Evolutionary conservation across 2,797 vertebrate genomes (phyloP).

Genomic region (Phyllotis vaccarum): DNA sequence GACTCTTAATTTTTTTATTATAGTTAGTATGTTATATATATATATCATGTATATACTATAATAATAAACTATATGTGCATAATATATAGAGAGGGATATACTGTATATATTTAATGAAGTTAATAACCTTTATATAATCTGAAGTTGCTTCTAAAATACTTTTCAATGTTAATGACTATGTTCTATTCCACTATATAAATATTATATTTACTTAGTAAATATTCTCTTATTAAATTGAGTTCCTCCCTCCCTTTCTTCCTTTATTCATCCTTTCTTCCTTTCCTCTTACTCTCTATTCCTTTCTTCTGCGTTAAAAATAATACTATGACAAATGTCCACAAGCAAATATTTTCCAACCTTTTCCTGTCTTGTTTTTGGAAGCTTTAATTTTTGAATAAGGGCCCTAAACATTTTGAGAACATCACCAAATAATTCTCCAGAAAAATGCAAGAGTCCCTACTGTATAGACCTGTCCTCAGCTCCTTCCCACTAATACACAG

Average conservation of each 20-base stretch:
- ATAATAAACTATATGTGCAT: no score
- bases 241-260: background rate
- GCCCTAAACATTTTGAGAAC: background rate
- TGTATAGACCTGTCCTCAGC: background rate
- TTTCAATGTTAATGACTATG: background rate
- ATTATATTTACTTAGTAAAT: conserved; percentile 18
- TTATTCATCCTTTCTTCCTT: background rate
- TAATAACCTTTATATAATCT: background rate
- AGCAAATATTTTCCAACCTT: background rate
- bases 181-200: background rate
- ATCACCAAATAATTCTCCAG: background rate
- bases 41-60: background rate
- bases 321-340: background rate
- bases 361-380: conserved; percentile 2
- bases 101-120: background rate
- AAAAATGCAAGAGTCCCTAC: background rate
- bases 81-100: background rate
- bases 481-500: background rate
- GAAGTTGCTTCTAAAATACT: background rate
- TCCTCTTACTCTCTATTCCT: background rate
- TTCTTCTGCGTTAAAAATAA: background rate
- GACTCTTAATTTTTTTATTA: conserved; percentile 16
- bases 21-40: background rate
- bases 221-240: background rate
- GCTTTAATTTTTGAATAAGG: background rate